phyloP scores from a whole-genome alignment of 2,797 vertebrate species.

The Moxostoma hubbsi region DNA sequence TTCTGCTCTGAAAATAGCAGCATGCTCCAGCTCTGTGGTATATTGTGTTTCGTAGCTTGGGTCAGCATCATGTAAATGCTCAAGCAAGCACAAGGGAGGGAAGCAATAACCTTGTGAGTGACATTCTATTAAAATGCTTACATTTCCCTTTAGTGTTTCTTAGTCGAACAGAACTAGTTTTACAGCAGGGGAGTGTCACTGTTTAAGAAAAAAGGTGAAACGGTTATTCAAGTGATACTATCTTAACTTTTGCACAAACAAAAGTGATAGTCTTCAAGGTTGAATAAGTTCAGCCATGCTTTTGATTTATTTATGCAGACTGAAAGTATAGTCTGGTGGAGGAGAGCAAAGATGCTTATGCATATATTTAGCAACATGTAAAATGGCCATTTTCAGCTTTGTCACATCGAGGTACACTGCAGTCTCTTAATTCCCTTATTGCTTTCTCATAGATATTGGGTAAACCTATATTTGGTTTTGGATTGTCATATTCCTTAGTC shows the following conservation, averaged over 20 bases:
- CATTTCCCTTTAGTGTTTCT: conserved; percentile 71
- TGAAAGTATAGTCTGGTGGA: conserved; percentile 15
- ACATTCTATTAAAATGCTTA: conserved; percentile 78
- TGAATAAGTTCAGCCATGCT: conserved; percentile 46
- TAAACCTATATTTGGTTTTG: not conserved
- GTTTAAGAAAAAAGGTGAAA: conserved; percentile 62
- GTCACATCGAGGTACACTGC: conserved; percentile 10
- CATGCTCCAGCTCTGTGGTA: conserved; percentile 61
- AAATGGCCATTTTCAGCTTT: conserved; percentile 28
- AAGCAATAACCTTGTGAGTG: conserved; percentile 80
- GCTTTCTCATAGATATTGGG: not conserved
- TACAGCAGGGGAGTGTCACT: conserved; percentile 59
- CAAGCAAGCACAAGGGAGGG: conserved; percentile 69
- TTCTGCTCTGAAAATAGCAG: conserved; percentile 71
- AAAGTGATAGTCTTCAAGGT: conserved; percentile 36
- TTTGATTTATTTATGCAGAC: conserved; percentile 52
- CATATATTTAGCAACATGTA: conserved; percentile 46
- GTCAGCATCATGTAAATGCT: conserved; percentile 80
- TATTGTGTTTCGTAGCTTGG: conserved; percentile 80
- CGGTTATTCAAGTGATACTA: conserved; percentile 44
- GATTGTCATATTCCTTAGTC: not conserved
- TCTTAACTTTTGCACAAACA: conserved; percentile 42
- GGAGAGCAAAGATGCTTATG: conserved; percentile 22
- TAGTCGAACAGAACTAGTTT: conserved; percentile 60
- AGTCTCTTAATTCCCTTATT: not conserved